Percentiles rank a stretch among this genome's conserved stretches.
phyloP scores from a whole-genome alignment of 2,797 vertebrate species.

The Anabas testudineus region DNA sequence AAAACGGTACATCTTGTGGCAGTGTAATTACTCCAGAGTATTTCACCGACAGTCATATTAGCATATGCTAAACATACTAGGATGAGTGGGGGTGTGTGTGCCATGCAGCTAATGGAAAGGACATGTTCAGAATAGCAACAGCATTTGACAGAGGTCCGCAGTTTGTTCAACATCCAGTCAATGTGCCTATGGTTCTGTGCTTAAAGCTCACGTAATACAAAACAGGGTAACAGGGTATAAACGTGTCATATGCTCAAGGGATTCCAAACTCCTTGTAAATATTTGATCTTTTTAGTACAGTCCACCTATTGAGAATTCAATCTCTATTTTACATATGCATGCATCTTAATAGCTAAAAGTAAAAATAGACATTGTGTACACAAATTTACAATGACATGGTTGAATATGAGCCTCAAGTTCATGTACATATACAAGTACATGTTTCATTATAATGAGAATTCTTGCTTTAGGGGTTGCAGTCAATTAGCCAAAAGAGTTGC shows the following conservation, averaged over 20 bases:
- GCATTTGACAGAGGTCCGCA: conserved; percentile 11
- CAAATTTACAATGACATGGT: conserved; percentile 7
- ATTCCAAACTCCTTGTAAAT: background rate
- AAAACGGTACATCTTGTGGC: conserved; percentile 42
- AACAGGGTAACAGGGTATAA: background rate
- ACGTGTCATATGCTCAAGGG: background rate
- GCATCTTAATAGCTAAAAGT: background rate
- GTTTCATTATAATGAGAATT: conserved; percentile 49
- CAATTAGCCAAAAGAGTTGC: conserved; percentile 45
- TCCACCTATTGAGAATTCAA: background rate
- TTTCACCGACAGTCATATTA: conserved; percentile 61
- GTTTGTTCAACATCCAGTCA: conserved; percentile 14
- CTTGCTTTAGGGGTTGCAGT: conserved; percentile 43
- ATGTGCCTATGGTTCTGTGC: background rate
- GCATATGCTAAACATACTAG: conserved; percentile 61
- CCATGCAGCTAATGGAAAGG: conserved; percentile 11
- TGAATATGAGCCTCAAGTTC: conserved; percentile 13
- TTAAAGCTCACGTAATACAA: conserved; percentile 10
- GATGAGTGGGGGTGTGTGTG: conserved; percentile 28
- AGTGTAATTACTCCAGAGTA: conserved; percentile 59
- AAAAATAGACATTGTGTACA: background rate
- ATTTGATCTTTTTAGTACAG: background rate
- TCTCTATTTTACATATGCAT: background rate
- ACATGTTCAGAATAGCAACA: conserved; percentile 17
- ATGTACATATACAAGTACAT: conserved; percentile 32